These are phyloP conservation scores for Thripadectes ignobilis DNA, from an alignment of 2,797 vertebrate species.

Conservation along the genomic window DNA sequence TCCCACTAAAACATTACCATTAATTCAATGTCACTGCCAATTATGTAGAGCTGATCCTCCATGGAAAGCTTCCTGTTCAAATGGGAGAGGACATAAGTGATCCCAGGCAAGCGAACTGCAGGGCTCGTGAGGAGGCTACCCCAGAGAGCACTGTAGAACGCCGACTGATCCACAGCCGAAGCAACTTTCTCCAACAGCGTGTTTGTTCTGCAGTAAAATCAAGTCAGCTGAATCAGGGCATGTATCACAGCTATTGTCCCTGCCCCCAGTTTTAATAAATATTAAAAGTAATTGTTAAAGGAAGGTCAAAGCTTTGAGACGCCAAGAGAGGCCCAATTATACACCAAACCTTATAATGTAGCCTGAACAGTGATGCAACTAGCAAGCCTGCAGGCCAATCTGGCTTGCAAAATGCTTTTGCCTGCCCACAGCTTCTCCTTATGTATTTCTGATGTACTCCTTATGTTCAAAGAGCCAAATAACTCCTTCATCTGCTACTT, in stretches of 20 bases:
- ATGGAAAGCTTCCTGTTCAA: conserved; percentile 97
- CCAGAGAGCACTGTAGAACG: conserved; percentile 98
- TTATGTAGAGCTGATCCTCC: conserved; percentile 98
- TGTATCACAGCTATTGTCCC: background rate
- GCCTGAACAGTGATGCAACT: background rate
- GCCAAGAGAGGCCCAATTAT: background rate
- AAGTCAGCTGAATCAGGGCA: background rate
- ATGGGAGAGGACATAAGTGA: conserved; percentile 94
- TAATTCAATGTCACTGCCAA: conserved; percentile 97
- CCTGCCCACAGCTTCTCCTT: background rate
- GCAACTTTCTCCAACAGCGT: conserved; percentile 95
- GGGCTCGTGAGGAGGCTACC: conserved; percentile 98
- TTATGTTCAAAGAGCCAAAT: background rate
- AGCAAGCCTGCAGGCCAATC: background rate
- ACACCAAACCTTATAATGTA: background rate
- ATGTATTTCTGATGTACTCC: background rate
- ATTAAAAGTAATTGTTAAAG: background rate
- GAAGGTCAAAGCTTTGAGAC: background rate
- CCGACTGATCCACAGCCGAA: conserved; percentile 93
- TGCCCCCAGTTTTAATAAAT: background rate
- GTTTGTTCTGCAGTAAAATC: conserved; percentile 84
- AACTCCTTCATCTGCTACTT: background rate
- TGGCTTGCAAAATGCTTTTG: background rate
- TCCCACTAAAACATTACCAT: conserved; percentile 83
- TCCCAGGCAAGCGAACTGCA: conserved; percentile 92